Base-by-base conservation (phyloP, 2,888 invertebrate genomes). In the Ectemnius continuus region DNA sequence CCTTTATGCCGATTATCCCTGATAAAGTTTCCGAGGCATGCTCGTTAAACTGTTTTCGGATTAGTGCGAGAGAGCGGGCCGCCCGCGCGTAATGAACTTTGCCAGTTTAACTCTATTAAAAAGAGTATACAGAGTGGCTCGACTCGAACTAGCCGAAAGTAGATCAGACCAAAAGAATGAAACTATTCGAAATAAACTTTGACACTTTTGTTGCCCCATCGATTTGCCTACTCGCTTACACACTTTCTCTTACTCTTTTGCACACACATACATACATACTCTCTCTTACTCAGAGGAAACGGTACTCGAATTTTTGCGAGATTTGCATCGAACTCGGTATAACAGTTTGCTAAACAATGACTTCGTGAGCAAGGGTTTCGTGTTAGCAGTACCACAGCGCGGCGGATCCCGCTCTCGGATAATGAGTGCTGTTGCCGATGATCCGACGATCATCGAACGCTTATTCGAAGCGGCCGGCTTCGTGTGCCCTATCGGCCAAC, bases 1-100 rank as follows among this genome's bases (percentile, higher is more conserved):
- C 76, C 70, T 83, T 81, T 76, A 67, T 73, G 67, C 76, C 79
- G 79, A 83, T 83, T 81, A 83, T 77, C 74, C 76, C 56, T 67
- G 68, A 83, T 78, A 78, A 83, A 83, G 74, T 83, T 83, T 72
- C 70, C 74, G 61, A 67, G 67, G 58, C 66, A 56, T 67, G 74
- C 75, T 78, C 76, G 79, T 81, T 83, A 83, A 83, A 76, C 75
- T 75, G 79, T 74, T 81, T 83, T 67, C 67, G 59, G 68, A 80
- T 80, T 75, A 67, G 73, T 11, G 36, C 36, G 36, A 6, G 36
- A 6, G 28, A 2, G 28, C 28, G 28, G 3, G 73, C 70, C 64
- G 66, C 71, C 74, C 68, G 61, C 8, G 13, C 68, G 73, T 82
- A 82, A 82, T 82, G 76, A 75, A 82, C 69, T 82, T 79, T 47